These are phyloP conservation scores for Linyphia triangularis DNA, from an alignment of 2,888 invertebrate genomes.

Conservation along the genomic window DNA sequence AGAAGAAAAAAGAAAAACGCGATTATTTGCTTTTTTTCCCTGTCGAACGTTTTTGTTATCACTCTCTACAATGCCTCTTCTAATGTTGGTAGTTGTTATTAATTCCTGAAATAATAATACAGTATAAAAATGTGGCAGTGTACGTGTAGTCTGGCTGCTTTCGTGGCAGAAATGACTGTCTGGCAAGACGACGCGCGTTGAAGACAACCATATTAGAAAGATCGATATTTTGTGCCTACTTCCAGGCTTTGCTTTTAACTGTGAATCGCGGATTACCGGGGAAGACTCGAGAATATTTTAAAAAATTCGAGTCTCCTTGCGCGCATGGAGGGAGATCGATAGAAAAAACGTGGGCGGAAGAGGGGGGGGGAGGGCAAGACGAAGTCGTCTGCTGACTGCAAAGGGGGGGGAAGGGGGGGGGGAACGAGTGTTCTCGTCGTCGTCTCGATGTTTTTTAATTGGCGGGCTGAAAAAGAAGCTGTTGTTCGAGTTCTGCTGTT, in stretches of 20 bases:
- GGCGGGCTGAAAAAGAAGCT: slow-evolving; percentile 11
- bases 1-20: slow-evolving; percentile 20
- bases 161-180: slow-evolving; percentile 59
- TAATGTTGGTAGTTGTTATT: slow-evolving; percentile 58
- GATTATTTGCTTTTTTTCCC: neutral
- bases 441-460: slow-evolving; percentile 45
- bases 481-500: slow-evolving; percentile 16
- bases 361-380: slow-evolving; percentile 19
- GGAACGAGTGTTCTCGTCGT: slow-evolving; percentile 29
- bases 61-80: slow-evolving; percentile 53
- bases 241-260: slow-evolving; percentile 72
- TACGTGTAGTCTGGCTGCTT: slow-evolving; percentile 67
- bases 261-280: slow-evolving; percentile 73
- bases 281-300: slow-evolving; percentile 50
- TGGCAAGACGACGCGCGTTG: slow-evolving; percentile 59
- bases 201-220: slow-evolving; percentile 73
- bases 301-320: slow-evolving; percentile 33
- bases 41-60: slow-evolving; percentile 40
- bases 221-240: slow-evolving; percentile 74
- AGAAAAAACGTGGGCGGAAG: slow-evolving; percentile 66
- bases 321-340: slow-evolving; percentile 73
- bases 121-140: slow-evolving; percentile 62
- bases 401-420: neutral
- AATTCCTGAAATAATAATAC: slow-evolving; percentile 32
- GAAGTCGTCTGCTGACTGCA: neutral